Evolutionary conservation across 2,797 vertebrate genomes (phyloP), one percentile per base, ranked within the genome.

Genomic region (Crax fasciolata): DNA sequence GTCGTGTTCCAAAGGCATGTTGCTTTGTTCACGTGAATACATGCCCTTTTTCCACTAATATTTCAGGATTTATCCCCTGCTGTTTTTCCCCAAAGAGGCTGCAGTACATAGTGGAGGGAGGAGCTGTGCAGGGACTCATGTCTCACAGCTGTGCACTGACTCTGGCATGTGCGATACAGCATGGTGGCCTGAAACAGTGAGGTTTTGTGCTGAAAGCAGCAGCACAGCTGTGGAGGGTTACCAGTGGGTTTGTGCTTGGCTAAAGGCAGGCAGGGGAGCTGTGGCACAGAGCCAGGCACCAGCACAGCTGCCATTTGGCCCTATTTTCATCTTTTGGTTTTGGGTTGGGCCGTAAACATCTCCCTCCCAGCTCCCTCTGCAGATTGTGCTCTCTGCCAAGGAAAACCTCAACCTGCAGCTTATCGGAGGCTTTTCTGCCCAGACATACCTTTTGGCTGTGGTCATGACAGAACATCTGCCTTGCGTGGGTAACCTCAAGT

Each of bases 361-460:
- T 62, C 52, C 61, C 15, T 9, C 38, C 24, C 15, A 2, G 68
- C 79, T 73, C 35, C 27, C 24, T 71, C 71, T 46, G 28, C 38
- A 49, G 59, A 14, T 59, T 89, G 77, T 70, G 39, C 54, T 78
- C 49, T 23, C n/a, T 85, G 81, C 35, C 48, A 58, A 77, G 62
- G 51, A 65, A 83, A 92, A 38, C 1, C 6, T 38, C 85, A 87
- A 58, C 28, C 63, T 67, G 27, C 32, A 24, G 46, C 54, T 54
- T 86, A 23, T 23, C 73, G 76, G 63, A 91, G 71, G 62, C 58
- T 71, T 86, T 76, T 86, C 49, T 75, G 30, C 41, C 35, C 52
- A 79, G 66, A 38, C 0, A 0, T 62, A 63, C 58, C 32, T 85
- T 93, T n/a, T 62, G 73, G 41, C 23, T 78, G n/a, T 16, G 72